Evolutionary conservation across 2,888 invertebrate genomes (phyloP), one percentile per base, ranked within the genome.

Genomic region (Leistus spinibarbis): DNA sequence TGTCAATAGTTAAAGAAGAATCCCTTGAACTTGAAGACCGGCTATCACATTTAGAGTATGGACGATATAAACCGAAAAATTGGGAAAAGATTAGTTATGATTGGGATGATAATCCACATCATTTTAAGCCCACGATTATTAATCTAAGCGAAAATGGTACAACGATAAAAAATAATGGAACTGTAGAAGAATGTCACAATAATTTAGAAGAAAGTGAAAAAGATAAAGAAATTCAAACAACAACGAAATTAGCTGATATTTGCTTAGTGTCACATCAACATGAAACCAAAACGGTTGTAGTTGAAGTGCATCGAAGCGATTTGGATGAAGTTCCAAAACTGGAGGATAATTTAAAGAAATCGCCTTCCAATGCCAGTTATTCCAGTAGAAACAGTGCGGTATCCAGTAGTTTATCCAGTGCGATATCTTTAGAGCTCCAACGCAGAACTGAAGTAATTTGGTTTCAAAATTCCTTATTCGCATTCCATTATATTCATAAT

Each of bases 1-100:
- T 93, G 53, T 93, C 93, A 1, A 91, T 93, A 76, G 93, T 93
- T 13, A 91, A 92, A 40, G 93, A 93, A 80, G 93, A 93, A 82
- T 89, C 89, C 16, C 86, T 89, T 22, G 90, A 90, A 79, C 83
- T 90, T 69, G 90, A 89, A 80, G 89, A 90, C 82, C 86, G 90
- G 68, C 78, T 85, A 27, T 80, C 82, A 3, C 80, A 81, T 71
- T 57, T 75, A n/a, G 75, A 75, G n/a, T 75, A 63, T 63, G 68
- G 64, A 17, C 71, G 88, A 81, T 81, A 87, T 67, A 88, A 88
- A 81, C 82, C 87, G 78, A 86, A 88, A 81, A 88, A 88, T 23
- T 91, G 91, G 91, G 90, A 90, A 78, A 90, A 89, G 79, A 86
- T 88, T 80, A 89, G 90, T 78, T 87, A 87, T 78, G 88, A 89